Evolutionary conservation across 2,113 vertebrate species (phyloP), one percentile per base, ranked within the genome.

Genomic region (Plectropomus leopardus): DNA sequence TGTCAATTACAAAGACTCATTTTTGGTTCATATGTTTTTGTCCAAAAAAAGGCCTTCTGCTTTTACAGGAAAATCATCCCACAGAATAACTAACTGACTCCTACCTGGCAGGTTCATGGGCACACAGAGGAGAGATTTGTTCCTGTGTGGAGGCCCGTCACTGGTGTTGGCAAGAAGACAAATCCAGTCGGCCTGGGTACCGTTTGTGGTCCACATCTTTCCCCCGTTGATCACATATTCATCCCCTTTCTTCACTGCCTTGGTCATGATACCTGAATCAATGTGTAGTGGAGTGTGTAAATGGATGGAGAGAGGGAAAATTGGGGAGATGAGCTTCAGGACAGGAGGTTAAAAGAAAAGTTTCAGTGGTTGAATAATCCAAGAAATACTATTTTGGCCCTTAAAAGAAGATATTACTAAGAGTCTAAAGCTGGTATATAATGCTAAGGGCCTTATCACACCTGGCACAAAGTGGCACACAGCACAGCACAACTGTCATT

Each of bases 121-220:
- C 73, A 97, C 63, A 77, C 96, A 97, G 66, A 97, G 86, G 61
- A 97, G 96, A 44, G 95, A 96, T 86, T 97, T 96, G 76, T 95
- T 97, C 86, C 0, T 95, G 87, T 97, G 96, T 0, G 93, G 44
- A 1, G 92, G 90, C 16, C 93, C 95, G 4, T 96, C 86, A 0
- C 90, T 92, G 61, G 95, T 96, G 85, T 96, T 97, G 66, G 95
- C 95, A 7, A 95, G 85, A 3, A 97, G 93, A 86, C 95, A 96
- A 93, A 96, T 96, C 95, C 95, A 96, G 82, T 97, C 96, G 0
- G 95, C 96, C 85, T 96, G 95, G 68, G 90, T 91, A 3, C 96
- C 94, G 0, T 83, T 95, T 0, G 95, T 96, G 28, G 92, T 96
- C 96, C 96, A 97, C 95, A 96, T 97, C 86, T 97, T 97, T 1